Percentiles rank a stretch among this genome's conserved stretches.
Evolutionary conservation across 2,797 vertebrate species (phyloP).

Genomic region (Rhinoraja longicauda): DNA sequence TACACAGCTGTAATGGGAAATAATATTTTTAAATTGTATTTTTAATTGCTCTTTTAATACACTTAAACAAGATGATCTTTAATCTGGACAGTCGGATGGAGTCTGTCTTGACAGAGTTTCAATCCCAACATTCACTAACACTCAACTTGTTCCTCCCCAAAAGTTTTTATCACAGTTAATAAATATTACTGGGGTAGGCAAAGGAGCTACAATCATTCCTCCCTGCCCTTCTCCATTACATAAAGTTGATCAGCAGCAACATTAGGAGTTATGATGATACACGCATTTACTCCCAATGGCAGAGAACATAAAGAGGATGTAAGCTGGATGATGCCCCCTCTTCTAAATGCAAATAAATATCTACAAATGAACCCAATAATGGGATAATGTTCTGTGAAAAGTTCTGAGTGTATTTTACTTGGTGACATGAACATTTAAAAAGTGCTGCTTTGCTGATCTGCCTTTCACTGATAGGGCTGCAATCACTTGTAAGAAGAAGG

Average conservation of each 20-base stretch:
- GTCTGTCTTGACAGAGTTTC: too few relatives aligned
- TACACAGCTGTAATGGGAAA: conserved; percentile 69
- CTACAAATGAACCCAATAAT: not conserved
- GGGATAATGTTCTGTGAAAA: not conserved
- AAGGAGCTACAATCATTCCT: not conserved
- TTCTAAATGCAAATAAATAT: not conserved
- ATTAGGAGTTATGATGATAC: not conserved
- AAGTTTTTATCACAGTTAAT: not conserved
- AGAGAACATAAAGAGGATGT: not conserved
- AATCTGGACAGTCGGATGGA: not conserved
- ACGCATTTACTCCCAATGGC: not conserved
- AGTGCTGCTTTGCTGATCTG: not conserved
- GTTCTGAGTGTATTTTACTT: not conserved
- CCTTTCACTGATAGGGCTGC: not conserved
- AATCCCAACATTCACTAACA: not conserved
- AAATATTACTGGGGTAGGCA: not conserved
- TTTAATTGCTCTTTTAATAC: not conserved
- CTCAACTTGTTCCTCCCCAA: not conserved
- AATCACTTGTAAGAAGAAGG: not conserved
- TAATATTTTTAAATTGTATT: not conserved
- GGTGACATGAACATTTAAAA: not conserved
- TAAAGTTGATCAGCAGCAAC: not conserved
- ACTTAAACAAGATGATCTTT: not conserved
- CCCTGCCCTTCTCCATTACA: not conserved
- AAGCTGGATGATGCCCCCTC: not conserved